Base-by-base conservation (phyloP, 2,888 invertebrate genomes). In the Eupithecia abbreviata region DNA sequence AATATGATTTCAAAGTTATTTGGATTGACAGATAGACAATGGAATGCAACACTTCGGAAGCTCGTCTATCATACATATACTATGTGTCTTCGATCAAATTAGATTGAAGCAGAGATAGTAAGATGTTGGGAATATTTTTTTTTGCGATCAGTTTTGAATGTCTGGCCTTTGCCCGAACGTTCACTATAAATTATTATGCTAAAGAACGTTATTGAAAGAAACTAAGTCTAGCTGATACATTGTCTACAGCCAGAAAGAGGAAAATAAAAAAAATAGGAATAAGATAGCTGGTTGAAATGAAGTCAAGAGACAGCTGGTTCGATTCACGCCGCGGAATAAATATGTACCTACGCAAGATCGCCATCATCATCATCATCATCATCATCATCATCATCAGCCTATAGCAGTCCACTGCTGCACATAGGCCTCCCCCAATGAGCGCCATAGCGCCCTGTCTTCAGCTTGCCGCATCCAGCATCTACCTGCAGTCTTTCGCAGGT, bases 21-120 rank as follows among this genome's bases (percentile, higher is more conserved):
- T 83, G 78, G 87, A 88, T 85, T 89, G 91, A 92, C 90, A 88
- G 89, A 89, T 84, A 84, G 88, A 89, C 88, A 85, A 84, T 86
- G 85, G 82, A 87, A 86, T 89, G 51, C 69, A 74, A 78, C 72
- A 76, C 7, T 87, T 89, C 92, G 87, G 92, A 87, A 92, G 91
- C 92, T 93, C 92, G 89, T 93, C 89, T 87, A 93, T 93, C 94
- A 93, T 78, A 82, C 88, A 91, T 30, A 30, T 30, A 30, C 30
- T 30, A 30, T 86, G 86, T 81, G 89, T 90, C 85, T 90, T 93
- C 92, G 85, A 93, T 93, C 93, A 92, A 90, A 90, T 77, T 66
- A 85, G 90, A 92, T 91, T 89, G 89, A 90, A 89, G 86, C 85
- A 79, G 76, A 84, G 86, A 92, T 91, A 87, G 79, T 49, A 67